Base-by-base conservation (phyloP, 1,140 invertebrate species). In the Zaprionus capensis region DNA sequence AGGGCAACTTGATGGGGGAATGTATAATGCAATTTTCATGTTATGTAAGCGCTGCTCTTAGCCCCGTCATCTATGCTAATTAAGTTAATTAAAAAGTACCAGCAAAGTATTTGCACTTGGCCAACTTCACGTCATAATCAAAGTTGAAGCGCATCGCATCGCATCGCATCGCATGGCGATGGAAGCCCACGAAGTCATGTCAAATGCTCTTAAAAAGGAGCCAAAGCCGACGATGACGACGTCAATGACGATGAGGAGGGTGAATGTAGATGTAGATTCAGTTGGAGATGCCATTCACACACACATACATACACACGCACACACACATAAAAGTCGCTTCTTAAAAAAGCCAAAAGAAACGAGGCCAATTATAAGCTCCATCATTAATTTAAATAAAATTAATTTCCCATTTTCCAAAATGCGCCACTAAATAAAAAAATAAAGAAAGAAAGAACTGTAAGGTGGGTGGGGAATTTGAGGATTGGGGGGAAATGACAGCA, bases 351-450 rank as follows among this genome's bases (percentile, higher is more conserved):
- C 59, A 22, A 73, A 57, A 67, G 24, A 85, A 90, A 90, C 79
- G 79, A 71, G 85, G 81, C 81, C 85, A 90, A 90, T 90, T 90
- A 90, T 90, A 90, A 90, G 82, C 85, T 82, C 70, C 85, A 82
- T 90, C 85, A 90, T 90, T 90, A 90, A 90, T 90, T 90, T 90
- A 82, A 90, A 91, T 90, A 85, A 90, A 85, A 90, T 90, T 90
- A 82, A 90, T 90, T 80, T 82, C 24, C 81, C 80, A 76, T 80
- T 63, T 46, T 46, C 41, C 41, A 46, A 17, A 44, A 41, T 22
- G 57, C 53, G 62, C 72, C 67, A 81, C 66, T 9, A 31, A 31
- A 31, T 31, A 31, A 31, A 78, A 61, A 53, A 62, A 69, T 59
- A 81, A 34, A 58, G 69, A 77, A 46, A 17, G n/a, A 49, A 59